These are phyloP conservation scores for Minunthozetes semirufus DNA, from an alignment of 2,888 invertebrate genomes.

Conservation along the genomic window DNA sequence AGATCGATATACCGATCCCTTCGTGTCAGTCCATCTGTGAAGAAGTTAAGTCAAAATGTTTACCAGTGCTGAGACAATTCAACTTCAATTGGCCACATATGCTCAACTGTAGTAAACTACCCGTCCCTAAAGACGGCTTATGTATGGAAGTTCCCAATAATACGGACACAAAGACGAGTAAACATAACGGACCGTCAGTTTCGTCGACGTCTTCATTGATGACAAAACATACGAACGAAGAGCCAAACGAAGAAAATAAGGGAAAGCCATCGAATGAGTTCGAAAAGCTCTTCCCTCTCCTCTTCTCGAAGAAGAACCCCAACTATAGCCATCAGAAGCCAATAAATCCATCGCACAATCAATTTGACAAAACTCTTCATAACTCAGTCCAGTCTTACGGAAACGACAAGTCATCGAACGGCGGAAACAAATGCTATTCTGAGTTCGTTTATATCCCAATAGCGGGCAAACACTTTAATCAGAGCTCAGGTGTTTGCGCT, in stretches of 20 bases:
- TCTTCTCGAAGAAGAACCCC: too few species aligned
- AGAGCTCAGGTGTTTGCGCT: slow-evolving; percentile 45
- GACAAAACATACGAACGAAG: background rate
- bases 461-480: slow-evolving; percentile 15
- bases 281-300: too few species aligned
- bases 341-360: background rate
- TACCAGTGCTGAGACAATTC: slow-evolving; percentile 59
- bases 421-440: slow-evolving; percentile 15
- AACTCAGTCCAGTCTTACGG: background rate
- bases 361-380: background rate
- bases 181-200: background rate
- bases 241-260: too few species aligned
- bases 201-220: background rate
- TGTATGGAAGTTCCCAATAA: slow-evolving; percentile 63
- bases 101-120: slow-evolving; percentile 70
- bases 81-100: slow-evolving; percentile 63
- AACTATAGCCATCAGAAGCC: background rate
- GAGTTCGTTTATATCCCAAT: slow-evolving; percentile 19
- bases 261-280: background rate
- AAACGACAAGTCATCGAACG: slow-evolving; percentile 1
- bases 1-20: slow-evolving; percentile 73
- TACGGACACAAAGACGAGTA: slow-evolving; percentile 51
- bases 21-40: slow-evolving; percentile 80
- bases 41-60: slow-evolving; percentile 60
- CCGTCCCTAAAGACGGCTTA: slow-evolving; percentile 57